Percentiles rank a stretch among this genome's conserved stretches.
Conservation (phyloP, 2,113 vertebrate genomes). For the Tor tambroides region DNA sequence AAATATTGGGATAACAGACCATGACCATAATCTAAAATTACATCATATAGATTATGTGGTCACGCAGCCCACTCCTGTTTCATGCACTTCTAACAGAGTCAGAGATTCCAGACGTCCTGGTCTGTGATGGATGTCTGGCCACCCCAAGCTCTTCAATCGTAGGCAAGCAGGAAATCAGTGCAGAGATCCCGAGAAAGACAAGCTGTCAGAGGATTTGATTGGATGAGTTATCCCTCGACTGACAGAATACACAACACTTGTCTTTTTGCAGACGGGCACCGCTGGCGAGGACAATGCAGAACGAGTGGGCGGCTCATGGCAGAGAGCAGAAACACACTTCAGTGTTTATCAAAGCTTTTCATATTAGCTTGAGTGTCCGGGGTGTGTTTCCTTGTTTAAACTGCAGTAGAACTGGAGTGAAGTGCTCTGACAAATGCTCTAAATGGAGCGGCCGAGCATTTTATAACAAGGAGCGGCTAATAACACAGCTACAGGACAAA, state of each 20-base stretch:
- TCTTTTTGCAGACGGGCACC: slow-evolving; percentile 2
- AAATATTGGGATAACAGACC: neutral
- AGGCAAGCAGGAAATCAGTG: neutral
- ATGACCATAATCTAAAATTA: neutral
- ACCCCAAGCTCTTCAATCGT: neutral
- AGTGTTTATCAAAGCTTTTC: slow-evolving; percentile 30
- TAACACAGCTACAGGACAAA: slow-evolving; percentile 32
- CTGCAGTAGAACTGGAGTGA: neutral
- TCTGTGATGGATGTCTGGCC: neutral
- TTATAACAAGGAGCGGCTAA: slow-evolving; percentile 30
- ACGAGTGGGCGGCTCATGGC: neutral
- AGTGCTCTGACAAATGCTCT: neutral
- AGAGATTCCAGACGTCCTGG: neutral
- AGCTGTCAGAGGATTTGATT: neutral
- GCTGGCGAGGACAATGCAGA: neutral
- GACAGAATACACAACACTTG: neutral
- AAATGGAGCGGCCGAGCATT: neutral
- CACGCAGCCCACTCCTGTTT: neutral
- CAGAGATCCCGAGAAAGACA: neutral
- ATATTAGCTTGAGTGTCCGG: neutral
- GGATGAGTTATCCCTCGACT: neutral
- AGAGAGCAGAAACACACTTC: slow-evolving; percentile 4
- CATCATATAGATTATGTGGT: neutral
- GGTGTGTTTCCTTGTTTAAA: slow-evolving; percentile 28
- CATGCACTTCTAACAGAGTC: neutral